phyloP scores from a whole-genome alignment of 2,797 vertebrate genomes.

The Coranthus polyacanthus region DNA sequence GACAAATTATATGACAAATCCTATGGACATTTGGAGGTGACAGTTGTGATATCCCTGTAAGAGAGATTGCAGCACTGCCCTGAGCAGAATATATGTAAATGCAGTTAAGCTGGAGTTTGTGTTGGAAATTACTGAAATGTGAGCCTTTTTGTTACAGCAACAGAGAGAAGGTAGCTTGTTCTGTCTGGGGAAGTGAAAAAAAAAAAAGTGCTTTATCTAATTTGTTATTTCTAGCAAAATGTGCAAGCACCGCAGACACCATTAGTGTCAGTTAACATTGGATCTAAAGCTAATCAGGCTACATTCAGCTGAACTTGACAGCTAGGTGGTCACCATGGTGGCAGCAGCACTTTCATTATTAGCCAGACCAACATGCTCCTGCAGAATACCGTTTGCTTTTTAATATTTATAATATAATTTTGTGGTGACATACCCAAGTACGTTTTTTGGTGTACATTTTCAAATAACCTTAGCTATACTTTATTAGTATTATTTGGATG shows the following conservation, averaged over 20 bases:
- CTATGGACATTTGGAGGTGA: constrained; percentile 6
- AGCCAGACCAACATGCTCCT: constrained; percentile 19
- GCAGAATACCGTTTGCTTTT: neutral
- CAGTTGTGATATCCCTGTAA: constrained; percentile 18
- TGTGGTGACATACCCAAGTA: neutral
- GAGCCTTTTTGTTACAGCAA: constrained; percentile 7
- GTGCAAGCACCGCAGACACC: constrained; percentile 10
- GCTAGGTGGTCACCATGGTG: constrained; percentile 23
- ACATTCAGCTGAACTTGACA: constrained; percentile 35
- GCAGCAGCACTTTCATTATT: constrained; percentile 41
- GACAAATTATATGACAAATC: constrained; percentile 19
- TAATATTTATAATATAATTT: neutral
- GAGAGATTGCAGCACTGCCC: constrained; percentile 7
- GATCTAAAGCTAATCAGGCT: constrained; percentile 37
- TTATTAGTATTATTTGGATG: no score
- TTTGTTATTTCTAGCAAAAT: constrained; percentile 25
- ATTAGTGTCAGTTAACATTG: constrained; percentile 43
- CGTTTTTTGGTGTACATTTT: no score
- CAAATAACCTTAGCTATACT: no score
- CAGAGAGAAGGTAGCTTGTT: neutral
- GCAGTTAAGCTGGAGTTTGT: neutral
- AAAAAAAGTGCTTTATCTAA: neutral
- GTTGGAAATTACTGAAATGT: constrained; percentile 13
- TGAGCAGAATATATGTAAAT: constrained; percentile 16
- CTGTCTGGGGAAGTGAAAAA: neutral